Evolutionary conservation across 2,113 vertebrate species (phyloP).

Genomic region (Sus scrofa): T2T-Sscrofa CM000814.6:90768501-90769000

Average conservation of each 20-base stretch:
- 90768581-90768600: constrained; percentile 51
- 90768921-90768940: neutral
- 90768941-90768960: constrained; percentile 6
- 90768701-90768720: neutral
- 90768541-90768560: neutral
- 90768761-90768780: neutral
- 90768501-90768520: constrained; percentile 16
- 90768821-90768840: neutral
- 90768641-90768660: constrained; percentile 12
- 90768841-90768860: neutral
- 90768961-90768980: neutral
- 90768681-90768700: neutral
- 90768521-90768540: constrained; percentile 25
- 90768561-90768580: neutral
- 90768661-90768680: neutral
- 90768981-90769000: neutral
- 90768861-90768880: neutral
- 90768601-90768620: constrained; percentile 54
- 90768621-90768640: constrained; percentile 47
- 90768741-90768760: neutral
- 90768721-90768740: neutral
- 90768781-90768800: neutral
- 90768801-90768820: neutral
- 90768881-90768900: constrained; percentile 47
- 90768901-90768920: constrained; percentile 7